Percentiles rank a stretch among this genome's conserved stretches.
Conservation (phyloP, 1,140 invertebrate genomes). For the Drosophila parabipectinata region DNA sequence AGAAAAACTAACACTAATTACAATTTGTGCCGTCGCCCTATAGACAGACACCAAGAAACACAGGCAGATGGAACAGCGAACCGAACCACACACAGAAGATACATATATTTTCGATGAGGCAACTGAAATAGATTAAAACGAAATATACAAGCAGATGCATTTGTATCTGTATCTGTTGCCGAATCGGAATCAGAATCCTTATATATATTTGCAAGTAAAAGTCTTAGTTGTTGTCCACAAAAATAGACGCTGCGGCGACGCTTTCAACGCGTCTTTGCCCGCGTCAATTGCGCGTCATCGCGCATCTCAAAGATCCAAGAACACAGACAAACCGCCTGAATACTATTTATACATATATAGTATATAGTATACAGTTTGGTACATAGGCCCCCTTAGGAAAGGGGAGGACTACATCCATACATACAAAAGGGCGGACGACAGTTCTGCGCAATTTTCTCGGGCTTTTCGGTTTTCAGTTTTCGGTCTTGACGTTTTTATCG, state of each 20-base stretch:
- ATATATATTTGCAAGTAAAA: constrained; percentile 24
- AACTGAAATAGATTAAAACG: constrained; percentile 75
- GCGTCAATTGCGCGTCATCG: constrained; percentile 79
- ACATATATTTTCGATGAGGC: constrained; percentile 58
- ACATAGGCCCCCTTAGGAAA: constrained; percentile 15
- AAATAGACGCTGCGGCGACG: constrained; percentile 68
- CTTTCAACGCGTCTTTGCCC: constrained; percentile 78
- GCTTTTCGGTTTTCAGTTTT: constrained; percentile 16
- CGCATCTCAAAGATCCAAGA: constrained; percentile 51
- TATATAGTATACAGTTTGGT: background rate
- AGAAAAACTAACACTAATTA: constrained; percentile 74
- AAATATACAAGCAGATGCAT: constrained; percentile 60
- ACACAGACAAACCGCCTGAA: constrained; percentile 51
- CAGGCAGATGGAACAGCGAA: constrained; percentile 30
- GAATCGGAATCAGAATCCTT: constrained; percentile 34
- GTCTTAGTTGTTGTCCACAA: constrained; percentile 49
- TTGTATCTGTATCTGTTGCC: constrained; percentile 38
- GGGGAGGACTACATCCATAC: background rate
- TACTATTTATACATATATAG: constrained; percentile 65
- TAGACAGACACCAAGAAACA: constrained; percentile 49
- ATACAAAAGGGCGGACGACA: constrained; percentile 77
- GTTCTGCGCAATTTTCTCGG: constrained; percentile 74
- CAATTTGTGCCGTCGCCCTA: constrained; percentile 72
- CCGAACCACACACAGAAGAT: constrained; percentile 8
- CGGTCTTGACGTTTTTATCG: constrained; percentile 59